These are phyloP conservation scores for Onychostoma macrolepis DNA, from an alignment of 2,113 vertebrate species.

Conservation along the genomic window DNA sequence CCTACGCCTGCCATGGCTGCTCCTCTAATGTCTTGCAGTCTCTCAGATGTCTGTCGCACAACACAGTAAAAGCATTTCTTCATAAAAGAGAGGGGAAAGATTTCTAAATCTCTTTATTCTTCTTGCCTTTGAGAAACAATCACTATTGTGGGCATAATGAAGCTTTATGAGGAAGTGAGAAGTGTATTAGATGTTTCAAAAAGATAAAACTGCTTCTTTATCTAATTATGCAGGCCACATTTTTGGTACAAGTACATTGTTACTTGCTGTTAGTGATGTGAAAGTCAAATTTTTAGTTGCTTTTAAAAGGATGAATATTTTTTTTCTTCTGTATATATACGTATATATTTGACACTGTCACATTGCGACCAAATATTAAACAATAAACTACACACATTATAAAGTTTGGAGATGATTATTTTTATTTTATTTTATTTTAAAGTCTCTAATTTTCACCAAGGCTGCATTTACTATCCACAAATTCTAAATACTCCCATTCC, in stretches of 20 bases:
- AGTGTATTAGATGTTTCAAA: neutral
- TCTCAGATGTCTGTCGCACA: slow-evolving; percentile 35
- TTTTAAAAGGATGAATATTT: neutral
- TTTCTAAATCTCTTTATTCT: neutral
- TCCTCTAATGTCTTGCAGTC: slow-evolving; percentile 31
- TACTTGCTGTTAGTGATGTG: neutral
- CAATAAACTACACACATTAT: too few relatives aligned
- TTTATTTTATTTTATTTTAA: too few relatives aligned
- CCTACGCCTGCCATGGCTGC: slow-evolving; percentile 40
- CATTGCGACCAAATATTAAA: too few relatives aligned
- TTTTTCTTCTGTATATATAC: too few relatives aligned
- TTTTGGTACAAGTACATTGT: neutral
- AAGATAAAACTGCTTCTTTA: neutral
- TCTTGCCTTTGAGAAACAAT: slow-evolving; percentile 4
- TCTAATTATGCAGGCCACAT: neutral
- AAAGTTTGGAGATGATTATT: too few relatives aligned
- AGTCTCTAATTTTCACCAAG: too few relatives aligned
- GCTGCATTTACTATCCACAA: neutral
- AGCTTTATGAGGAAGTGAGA: neutral
- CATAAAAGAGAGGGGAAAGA: slow-evolving; percentile 10
- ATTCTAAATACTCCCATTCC: neutral
- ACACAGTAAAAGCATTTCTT: neutral
- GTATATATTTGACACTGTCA: too few relatives aligned
- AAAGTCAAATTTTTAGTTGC: neutral
- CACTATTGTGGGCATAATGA: neutral